These are phyloP conservation scores for Hippopotamus amphibius DNA, from an alignment of 2,113 vertebrate genomes.

Conservation along the genomic window DNA sequence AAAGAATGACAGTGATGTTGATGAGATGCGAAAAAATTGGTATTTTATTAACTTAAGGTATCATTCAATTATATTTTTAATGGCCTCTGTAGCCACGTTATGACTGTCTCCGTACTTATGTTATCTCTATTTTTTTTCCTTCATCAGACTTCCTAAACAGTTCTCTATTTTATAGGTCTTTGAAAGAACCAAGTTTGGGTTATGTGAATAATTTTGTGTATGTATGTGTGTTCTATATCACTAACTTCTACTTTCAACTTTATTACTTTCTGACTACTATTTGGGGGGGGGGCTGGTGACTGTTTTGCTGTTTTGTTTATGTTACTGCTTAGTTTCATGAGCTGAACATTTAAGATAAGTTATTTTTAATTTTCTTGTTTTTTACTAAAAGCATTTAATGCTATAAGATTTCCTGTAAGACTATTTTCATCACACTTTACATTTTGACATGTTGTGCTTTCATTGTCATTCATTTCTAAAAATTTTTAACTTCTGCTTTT, in stretches of 20 bases:
- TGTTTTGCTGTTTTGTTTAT: background rate
- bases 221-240: background rate
- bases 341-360: background rate
- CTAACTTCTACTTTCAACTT: background rate
- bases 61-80: too few species aligned
- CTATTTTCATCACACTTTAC: background rate
- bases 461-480: slow-evolving; percentile 6
- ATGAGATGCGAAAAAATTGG: background rate
- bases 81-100: too few species aligned
- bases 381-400: background rate
- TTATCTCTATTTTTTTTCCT: too few species aligned
- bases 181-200: too few species aligned
- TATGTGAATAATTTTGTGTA: background rate
- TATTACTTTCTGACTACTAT: background rate
- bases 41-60: background rate
- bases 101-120: too few species aligned
- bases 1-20: background rate
- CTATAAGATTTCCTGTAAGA: background rate
- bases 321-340: background rate
- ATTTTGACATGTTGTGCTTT: background rate
- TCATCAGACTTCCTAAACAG: too few species aligned
- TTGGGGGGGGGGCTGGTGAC: background rate
- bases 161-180: too few species aligned
- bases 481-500: background rate
- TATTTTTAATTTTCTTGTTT: background rate